Base-by-base conservation (phyloP, 2,113 vertebrate genomes). In the Ceratotherium simum region DNA sequence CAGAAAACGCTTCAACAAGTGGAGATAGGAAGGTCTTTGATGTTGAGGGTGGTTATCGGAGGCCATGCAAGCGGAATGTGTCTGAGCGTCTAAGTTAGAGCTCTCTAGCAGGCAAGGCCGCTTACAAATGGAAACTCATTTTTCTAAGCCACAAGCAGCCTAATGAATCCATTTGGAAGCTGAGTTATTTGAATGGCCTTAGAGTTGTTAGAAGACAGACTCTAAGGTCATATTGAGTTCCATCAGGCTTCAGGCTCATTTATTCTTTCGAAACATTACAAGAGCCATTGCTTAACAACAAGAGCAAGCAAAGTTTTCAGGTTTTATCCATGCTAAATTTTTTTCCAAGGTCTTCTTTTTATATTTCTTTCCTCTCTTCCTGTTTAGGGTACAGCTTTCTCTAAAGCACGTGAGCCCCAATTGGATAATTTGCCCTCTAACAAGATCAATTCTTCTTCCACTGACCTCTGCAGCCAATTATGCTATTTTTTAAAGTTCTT, bases 1-100 rank as follows among this genome's bases (percentile, higher is more conserved):
- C 86, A 92, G 85, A 81, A 95, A 97, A 90, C 62, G 29, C 51
- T 94, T 95, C 64, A 36, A 69, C 73, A 84, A 88, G 70, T 64
- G 10, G 72, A 78, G 36, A 81, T 48, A 94, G 46, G 65, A 39
- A 97, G 60, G 23, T 42, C 76, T 96, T 95, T 78, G 48, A 85
- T 36, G 4, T n/a, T 36, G 23, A 87, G 27, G 4, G 17, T 58
- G 18, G 69, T 82, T 91, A 48, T 78, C 62, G 85, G 69, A 94
- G 56, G 6, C 3, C 11, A 51, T 14, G 31, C 56, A 14, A 4
- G 58, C 58, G 31, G 48, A 80, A 39, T 20, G 69, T 79, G 56
- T 73, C 27, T 85, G 69, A 92, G 75, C 1, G 18, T 76, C 62
- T 12, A n/a, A 18, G 54, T 62, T 18, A 54, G 58, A 31, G 11